Evolutionary conservation across 1,140 invertebrate species (phyloP).

Genomic region (Micrasema longulum): DNA sequence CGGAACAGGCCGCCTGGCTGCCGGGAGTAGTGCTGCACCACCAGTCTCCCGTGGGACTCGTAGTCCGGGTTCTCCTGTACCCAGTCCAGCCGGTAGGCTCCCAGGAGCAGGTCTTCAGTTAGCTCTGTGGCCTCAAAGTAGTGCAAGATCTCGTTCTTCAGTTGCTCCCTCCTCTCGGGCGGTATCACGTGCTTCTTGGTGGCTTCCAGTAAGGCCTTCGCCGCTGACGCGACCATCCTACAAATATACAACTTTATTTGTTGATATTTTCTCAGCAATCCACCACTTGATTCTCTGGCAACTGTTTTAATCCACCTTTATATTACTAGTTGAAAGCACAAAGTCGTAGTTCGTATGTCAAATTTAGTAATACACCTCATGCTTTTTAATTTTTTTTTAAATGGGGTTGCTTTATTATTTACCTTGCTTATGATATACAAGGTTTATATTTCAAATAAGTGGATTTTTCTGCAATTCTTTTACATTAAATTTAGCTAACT

Average conservation of each 20-base stretch:
- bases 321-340: no score
- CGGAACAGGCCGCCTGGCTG: conserved; percentile 72
- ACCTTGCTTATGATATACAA: no score
- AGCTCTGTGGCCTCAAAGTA: conserved; percentile 63
- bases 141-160: conserved; percentile 66
- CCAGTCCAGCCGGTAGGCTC: conserved; percentile 62
- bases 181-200: conserved; percentile 68
- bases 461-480: no score
- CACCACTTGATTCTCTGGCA: no score
- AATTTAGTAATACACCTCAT: background rate
- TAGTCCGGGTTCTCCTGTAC: conserved; percentile 68
- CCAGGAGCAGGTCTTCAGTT: conserved; percentile 64
- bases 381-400: no score
- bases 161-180: conserved; percentile 63
- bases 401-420: no score
- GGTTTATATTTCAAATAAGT: no score
- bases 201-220: conserved; percentile 72
- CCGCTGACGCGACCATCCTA: conserved; percentile 75
- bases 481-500: no score
- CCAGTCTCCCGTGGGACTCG: conserved; percentile 75
- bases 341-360: no score
- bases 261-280: no score
- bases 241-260: no score
- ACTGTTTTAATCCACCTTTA: no score
- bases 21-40: conserved; percentile 73